These are phyloP conservation scores for Ectropis crepuscularia DNA, from an alignment of 2,888 invertebrate species.

Conservation along the genomic window DNA sequence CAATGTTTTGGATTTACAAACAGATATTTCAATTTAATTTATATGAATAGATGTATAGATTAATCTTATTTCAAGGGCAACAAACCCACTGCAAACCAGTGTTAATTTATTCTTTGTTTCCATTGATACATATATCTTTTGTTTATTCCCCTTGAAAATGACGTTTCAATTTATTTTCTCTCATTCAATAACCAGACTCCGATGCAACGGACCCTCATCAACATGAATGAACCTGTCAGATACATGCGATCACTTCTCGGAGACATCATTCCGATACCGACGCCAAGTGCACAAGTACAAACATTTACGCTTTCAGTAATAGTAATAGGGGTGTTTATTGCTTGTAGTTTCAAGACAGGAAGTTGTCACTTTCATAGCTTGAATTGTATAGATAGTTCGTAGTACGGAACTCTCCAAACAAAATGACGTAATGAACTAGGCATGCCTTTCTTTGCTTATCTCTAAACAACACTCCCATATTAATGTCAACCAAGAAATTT, in stretches of 20 bases:
- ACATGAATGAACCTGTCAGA: constrained; percentile 44
- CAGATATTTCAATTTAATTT: too few species aligned
- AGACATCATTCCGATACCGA: constrained; percentile 36
- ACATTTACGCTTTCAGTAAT: constrained; percentile 12
- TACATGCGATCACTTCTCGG: constrained; percentile 31
- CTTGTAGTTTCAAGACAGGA: constrained; percentile 19
- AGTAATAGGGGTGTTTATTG: not conserved
- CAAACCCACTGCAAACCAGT: too few species aligned
- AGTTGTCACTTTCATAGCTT: constrained; percentile 27
- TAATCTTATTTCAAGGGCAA: too few species aligned
- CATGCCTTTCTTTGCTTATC: not conserved
- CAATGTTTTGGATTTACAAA: too few species aligned
- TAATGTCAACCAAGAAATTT: too few species aligned
- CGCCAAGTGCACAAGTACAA: constrained; percentile 24
- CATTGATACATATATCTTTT: not conserved
- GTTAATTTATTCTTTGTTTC: too few species aligned
- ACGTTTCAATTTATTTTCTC: constrained; percentile 4
- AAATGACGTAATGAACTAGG: not conserved
- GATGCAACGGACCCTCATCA: constrained; percentile 30
- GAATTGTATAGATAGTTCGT: constrained; percentile 16
- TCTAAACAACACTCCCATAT: not conserved
- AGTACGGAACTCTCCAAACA: constrained; percentile 19
- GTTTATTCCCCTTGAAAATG: not conserved
- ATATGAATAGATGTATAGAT: too few species aligned
- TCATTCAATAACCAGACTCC: constrained; percentile 18